These are phyloP conservation scores for Euproctis similis DNA, from an alignment of 2,888 invertebrate species.

Conservation along the genomic window DNA sequence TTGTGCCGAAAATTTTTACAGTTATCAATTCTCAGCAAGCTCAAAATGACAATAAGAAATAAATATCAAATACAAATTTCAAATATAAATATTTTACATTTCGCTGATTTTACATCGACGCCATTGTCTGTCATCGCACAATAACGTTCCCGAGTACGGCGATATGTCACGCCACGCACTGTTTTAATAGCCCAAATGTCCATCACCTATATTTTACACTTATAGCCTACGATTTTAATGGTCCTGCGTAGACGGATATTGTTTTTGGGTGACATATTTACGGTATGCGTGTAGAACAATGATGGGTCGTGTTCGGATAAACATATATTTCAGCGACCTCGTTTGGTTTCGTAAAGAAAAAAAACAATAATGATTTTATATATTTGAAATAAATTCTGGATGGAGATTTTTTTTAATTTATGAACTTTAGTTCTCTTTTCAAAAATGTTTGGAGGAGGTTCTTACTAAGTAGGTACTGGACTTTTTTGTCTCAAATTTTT, in stretches of 20 bases:
- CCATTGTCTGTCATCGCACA: constrained; percentile 17
- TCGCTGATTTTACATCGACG: constrained; percentile 22
- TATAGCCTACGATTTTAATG: constrained; percentile 22
- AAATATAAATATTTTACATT: constrained; percentile 16
- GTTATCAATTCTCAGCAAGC: constrained; percentile 1
- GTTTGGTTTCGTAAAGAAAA: no score
- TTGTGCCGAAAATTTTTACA: no score
- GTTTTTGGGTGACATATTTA: constrained; percentile 19
- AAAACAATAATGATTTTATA: no score
- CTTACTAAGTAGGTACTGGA: no score
- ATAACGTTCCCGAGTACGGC: constrained; percentile 16
- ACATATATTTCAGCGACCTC: constrained; percentile 8
- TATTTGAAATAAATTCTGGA: no score
- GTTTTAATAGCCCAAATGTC: constrained; percentile 27
- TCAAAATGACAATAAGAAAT: background rate
- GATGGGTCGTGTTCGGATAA: constrained; percentile 7
- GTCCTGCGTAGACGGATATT: constrained; percentile 14
- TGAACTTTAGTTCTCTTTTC: no score
- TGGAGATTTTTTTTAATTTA: no score
- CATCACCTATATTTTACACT: constrained; percentile 24
- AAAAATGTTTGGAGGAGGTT: no score
- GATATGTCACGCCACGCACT: constrained; percentile 27
- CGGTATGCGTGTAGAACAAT: constrained; percentile 16
- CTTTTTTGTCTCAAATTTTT: no score
- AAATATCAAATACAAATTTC: constrained; percentile 9